Evolutionary conservation across 2,797 vertebrate genomes (phyloP).

Genomic region (Remorina albescens): DNA sequence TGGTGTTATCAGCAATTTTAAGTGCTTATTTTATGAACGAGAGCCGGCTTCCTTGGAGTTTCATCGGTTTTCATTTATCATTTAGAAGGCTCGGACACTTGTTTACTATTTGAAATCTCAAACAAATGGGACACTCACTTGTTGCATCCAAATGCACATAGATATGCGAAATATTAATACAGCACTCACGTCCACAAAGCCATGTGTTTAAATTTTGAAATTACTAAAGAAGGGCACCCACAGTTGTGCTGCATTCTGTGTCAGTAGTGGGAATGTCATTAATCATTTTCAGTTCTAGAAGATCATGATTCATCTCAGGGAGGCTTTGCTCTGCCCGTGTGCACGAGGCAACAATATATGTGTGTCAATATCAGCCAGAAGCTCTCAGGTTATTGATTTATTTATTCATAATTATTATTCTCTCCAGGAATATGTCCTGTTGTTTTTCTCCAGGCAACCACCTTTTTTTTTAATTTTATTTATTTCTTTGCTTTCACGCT

Average conservation of each 20-base stretch:
- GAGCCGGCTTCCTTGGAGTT: conserved; percentile 29
- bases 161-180: conserved; percentile 36
- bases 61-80: conserved; percentile 44
- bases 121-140: conserved; percentile 4
- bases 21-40: conserved; percentile 49
- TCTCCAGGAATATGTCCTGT: conserved; percentile 43
- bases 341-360: conserved; percentile 57
- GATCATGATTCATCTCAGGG: conserved; percentile 67
- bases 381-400: conserved; percentile 61
- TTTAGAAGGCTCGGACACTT: not conserved
- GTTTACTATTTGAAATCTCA: conserved; percentile 26
- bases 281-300: conserved; percentile 66
- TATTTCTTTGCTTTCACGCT: conserved; percentile 59
- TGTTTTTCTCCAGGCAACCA: conserved; percentile 50
- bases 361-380: conserved; percentile 59
- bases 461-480: conserved; percentile 69
- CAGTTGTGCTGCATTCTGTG: conserved; percentile 13
- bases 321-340: conserved; percentile 42
- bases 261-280: conserved; percentile 51
- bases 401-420: conserved; percentile 59
- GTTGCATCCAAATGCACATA: conserved; percentile 22
- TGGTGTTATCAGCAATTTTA: conserved; percentile 38
- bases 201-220: conserved; percentile 44
- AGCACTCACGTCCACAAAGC: conserved; percentile 21
- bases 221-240: conserved; percentile 30